These are phyloP conservation scores for Diarsia dahlii DNA, from an alignment of 2,888 invertebrate species.

Conservation along the genomic window DNA sequence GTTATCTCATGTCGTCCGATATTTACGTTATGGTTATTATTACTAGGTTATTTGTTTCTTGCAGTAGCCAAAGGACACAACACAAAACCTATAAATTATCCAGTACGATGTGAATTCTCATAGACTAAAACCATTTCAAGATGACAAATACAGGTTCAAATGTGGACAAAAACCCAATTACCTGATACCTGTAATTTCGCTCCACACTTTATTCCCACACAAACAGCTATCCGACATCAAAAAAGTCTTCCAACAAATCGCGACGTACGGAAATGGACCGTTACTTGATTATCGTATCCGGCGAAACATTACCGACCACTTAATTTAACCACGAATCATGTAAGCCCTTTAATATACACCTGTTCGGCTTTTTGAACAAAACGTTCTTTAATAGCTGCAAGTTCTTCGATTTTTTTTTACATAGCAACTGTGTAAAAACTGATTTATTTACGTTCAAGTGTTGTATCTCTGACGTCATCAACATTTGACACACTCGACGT, in stretches of 20 bases:
- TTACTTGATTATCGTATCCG: conserved; percentile 62
- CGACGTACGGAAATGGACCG: conserved; percentile 51
- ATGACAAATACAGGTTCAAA: not conserved
- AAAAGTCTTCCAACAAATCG: conserved; percentile 38
- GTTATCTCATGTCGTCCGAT: too few relatives aligned
- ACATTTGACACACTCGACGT: conserved; percentile 17
- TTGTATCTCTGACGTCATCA: conserved; percentile 22
- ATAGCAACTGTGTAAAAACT: not conserved
- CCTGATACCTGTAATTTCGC: conserved; percentile 10
- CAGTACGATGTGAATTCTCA: not conserved
- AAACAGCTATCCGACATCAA: conserved; percentile 36
- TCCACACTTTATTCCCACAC: conserved; percentile 47
- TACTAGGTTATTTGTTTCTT: too few relatives aligned
- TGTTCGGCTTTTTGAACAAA: conserved; percentile 10
- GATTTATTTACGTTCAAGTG: not conserved
- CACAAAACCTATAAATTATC: not conserved
- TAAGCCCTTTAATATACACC: conserved; percentile 31
- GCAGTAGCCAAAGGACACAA: not conserved
- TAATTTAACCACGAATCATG: conserved; percentile 31
- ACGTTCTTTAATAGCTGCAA: not conserved
- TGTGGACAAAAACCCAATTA: not conserved
- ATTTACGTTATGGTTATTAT: not conserved
- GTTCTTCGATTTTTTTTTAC: not conserved
- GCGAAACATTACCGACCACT: conserved; percentile 47
- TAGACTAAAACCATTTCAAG: not conserved